Evolutionary conservation across 2,113 vertebrate genomes (phyloP), one percentile per base, ranked within the genome.

Genomic region (Gavia stellata): DNA sequence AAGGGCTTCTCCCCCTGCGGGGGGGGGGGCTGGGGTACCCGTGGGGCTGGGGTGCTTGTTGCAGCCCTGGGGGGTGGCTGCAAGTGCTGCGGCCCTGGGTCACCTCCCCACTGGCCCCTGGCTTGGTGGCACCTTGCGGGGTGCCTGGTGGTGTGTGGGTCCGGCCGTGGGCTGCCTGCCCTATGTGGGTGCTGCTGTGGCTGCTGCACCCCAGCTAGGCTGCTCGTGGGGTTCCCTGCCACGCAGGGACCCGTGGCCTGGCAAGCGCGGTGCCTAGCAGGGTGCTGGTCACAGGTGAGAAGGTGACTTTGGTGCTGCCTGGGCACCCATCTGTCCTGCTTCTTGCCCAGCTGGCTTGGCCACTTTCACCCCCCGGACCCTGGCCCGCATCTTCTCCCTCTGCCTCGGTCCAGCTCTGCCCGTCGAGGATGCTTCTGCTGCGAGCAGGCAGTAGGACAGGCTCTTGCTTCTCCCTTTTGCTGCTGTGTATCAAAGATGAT

Each of bases 181-280:
- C 34, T 4, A 1, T 0, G 7, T 14, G 67, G 58, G 50, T 17
- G 45, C 45, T 34, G 34, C 82, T 1, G 40, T 19, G 53, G 45
- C 15, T 11, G 44, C 56, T 26, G 70, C 14, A 10, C 47, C 25
- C 20, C 6, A 8, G 10, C 24, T 9, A 4, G 36, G 66, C 44
- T 45, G 50, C 52, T 38, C 0, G 0, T 4, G 1, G 33, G 33
- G 50, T 20, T 42, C 49, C 56, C 42, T 36, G 65, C 0, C 42
- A 5, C 1, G 0, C 20, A 5, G 34, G n/a, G 31, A 23, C 25
- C 53, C 1, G 0, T 1, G 24, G 18, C 36, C 33, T 6, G 50
- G 56, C 7, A 6, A 61, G 34, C 1, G 4, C 23, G 24, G 67
- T 61, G 28, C 40, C 45, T 40, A 1, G 7, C 15, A 7, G 50